Percentiles rank a stretch among this genome's conserved stretches.
Evolutionary conservation across 1,140 invertebrate genomes (phyloP).

Genomic region (Macrocentrus cingulum): DNA sequence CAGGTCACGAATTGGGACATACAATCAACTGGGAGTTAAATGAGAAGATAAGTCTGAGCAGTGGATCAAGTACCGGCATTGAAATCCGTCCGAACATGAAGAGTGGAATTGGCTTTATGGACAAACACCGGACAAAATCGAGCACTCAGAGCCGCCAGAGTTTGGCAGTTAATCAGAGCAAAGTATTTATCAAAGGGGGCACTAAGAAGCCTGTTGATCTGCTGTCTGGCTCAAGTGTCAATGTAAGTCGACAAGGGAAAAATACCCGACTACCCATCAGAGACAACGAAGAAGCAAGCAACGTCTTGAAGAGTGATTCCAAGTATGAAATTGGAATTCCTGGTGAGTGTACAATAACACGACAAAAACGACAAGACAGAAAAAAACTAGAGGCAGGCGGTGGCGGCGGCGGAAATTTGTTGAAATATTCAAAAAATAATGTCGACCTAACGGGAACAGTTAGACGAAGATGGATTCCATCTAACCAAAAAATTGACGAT

Average conservation of each 20-base stretch:
- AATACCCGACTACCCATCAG: background rate
- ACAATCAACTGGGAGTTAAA: slow-evolving; percentile 55
- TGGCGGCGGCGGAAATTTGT: slow-evolving; percentile 17
- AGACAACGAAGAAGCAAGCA: slow-evolving; percentile 17
- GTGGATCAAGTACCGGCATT: slow-evolving; percentile 46
- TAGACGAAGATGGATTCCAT: slow-evolving; percentile 38
- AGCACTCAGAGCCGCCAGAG: background rate
- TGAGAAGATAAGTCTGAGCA: slow-evolving; percentile 54
- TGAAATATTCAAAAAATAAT: slow-evolving; percentile 15
- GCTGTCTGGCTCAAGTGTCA: slow-evolving; percentile 45
- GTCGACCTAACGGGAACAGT: slow-evolving; percentile 30
- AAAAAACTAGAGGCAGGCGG: too few relatives aligned
- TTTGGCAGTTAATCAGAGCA: background rate
- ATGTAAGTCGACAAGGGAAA: background rate
- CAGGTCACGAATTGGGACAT: slow-evolving; percentile 12
- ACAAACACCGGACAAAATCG: slow-evolving; percentile 29
- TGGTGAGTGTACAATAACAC: slow-evolving; percentile 27
- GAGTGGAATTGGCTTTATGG: slow-evolving; percentile 45
- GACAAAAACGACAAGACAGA: slow-evolving; percentile 25
- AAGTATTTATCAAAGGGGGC: background rate
- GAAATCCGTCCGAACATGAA: slow-evolving; percentile 40
- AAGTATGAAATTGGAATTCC: slow-evolving; percentile 40
- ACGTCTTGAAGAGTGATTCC: slow-evolving; percentile 39
- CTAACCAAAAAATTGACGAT: slow-evolving; percentile 46
- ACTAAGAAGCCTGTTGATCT: slow-evolving; percentile 33